These are phyloP conservation scores for Drosophila flavopinicola DNA, from an alignment of 2,888 invertebrate genomes.

Conservation along the genomic window DNA sequence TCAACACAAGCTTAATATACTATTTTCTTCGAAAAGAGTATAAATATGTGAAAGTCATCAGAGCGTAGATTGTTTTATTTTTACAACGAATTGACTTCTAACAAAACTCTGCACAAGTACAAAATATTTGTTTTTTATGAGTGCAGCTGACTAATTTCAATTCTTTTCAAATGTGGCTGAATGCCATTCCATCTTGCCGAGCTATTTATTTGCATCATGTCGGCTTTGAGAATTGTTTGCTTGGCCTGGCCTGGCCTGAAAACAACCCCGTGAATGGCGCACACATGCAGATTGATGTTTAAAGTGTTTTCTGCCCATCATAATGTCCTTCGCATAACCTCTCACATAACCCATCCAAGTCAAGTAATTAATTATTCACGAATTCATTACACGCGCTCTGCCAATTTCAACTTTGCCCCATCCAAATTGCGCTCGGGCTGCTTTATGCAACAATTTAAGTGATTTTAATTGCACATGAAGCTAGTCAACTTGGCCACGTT, in stretches of 20 bases:
- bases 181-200: conserved; percentile 18
- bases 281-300: conserved; percentile 27
- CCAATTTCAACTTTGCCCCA: conserved; percentile 40
- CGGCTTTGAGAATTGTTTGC: conserved; percentile 7
- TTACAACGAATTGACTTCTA: too few species aligned
- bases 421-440: not conserved
- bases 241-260: conserved; percentile 25
- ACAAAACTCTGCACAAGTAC: too few species aligned
- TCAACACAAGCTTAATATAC: too few species aligned
- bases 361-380: conserved; percentile 66
- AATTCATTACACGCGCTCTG: conserved; percentile 67
- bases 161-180: conserved; percentile 15
- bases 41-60: too few species aligned
- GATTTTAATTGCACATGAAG: conserved; percentile 61
- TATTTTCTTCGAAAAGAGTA: too few species aligned
- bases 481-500: conserved; percentile 20
- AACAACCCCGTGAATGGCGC: conserved; percentile 13
- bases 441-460: conserved; percentile 47
- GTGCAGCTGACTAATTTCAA: not conserved
- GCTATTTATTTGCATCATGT: conserved; percentile 8
- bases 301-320: conserved; percentile 40
- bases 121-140: not conserved
- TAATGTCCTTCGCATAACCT: conserved; percentile 22
- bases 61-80: too few species aligned
- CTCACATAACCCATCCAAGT: conserved; percentile 28